phyloP scores from a whole-genome alignment of 2,113 vertebrate species.

The Vimba vimba region DNA sequence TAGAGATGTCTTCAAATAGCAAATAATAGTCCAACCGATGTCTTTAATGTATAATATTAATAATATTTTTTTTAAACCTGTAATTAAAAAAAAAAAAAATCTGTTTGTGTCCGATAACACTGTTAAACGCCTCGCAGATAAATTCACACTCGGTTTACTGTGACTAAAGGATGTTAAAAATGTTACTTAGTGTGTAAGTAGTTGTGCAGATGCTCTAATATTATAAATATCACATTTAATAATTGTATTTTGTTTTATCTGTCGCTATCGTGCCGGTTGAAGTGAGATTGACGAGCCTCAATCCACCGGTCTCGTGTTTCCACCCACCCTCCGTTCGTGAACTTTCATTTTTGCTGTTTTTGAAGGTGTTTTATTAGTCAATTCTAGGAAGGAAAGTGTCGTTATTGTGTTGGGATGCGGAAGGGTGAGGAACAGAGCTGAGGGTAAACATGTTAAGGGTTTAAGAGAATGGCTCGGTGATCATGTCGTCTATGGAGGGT shows the following conservation, averaged over 20 bases:
- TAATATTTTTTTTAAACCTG: not conserved
- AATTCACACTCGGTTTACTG: not conserved
- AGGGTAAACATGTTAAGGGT: conserved; percentile 18
- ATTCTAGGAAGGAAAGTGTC: not conserved
- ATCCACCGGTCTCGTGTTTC: not conserved
- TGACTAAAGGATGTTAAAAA: not conserved
- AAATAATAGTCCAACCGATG: no score
- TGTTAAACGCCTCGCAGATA: not conserved
- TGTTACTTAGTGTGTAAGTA: not conserved
- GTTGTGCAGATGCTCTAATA: not conserved
- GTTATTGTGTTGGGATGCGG: conserved; percentile 11
- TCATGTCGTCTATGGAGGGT: conserved; percentile 28
- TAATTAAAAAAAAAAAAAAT: no score
- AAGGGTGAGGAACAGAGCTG: not conserved
- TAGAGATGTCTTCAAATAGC: not conserved
- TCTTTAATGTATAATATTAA: not conserved
- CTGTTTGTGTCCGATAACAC: not conserved
- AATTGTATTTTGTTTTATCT: not conserved
- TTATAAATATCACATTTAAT: not conserved
- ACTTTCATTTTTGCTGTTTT: conserved; percentile 14
- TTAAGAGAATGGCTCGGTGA: not conserved
- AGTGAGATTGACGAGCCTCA: conserved; percentile 1
- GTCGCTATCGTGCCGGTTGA: not conserved
- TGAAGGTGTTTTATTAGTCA: not conserved
- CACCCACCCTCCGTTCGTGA: not conserved